phyloP scores from a whole-genome alignment of 2,113 vertebrate species.

The Sciurus niger region DNA sequence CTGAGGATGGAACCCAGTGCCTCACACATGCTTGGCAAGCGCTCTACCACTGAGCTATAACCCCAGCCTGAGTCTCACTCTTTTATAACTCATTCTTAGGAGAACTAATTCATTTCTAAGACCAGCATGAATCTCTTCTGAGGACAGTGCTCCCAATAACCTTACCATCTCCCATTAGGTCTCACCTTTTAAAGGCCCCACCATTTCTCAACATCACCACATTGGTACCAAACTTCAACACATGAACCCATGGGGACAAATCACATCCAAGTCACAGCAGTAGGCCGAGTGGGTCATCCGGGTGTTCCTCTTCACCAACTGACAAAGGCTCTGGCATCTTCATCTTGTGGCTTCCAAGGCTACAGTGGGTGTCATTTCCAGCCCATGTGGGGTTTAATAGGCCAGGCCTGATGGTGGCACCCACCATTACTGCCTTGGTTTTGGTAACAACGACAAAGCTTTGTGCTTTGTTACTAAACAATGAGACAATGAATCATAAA shows the following conservation, averaged over 20 bases:
- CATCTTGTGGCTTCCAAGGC: background rate
- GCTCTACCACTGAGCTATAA: no score
- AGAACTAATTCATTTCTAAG: background rate
- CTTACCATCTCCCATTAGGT: no score
- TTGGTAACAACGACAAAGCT: background rate
- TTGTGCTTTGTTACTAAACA: constrained; percentile 3
- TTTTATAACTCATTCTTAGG: background rate
- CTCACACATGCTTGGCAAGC: no score
- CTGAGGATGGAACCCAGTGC: no score
- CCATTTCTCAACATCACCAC: no score
- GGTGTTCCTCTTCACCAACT: background rate
- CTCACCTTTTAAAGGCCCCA: no score
- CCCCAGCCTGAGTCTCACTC: no score
- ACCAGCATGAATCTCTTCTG: no score
- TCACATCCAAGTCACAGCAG: no score
- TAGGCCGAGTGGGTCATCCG: background rate
- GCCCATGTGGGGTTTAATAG: accelerated
- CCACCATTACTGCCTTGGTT: background rate
- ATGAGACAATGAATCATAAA: background rate
- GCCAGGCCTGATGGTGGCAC: background rate
- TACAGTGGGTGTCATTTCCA: background rate
- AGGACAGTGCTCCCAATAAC: no score
- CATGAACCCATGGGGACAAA: no score
- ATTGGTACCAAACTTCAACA: no score
- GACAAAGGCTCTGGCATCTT: background rate